Percentiles rank a stretch among this genome's conserved stretches.
Conservation (phyloP, 92 coral and sea anemone species). For the Nematostella vectensis region DNA sequence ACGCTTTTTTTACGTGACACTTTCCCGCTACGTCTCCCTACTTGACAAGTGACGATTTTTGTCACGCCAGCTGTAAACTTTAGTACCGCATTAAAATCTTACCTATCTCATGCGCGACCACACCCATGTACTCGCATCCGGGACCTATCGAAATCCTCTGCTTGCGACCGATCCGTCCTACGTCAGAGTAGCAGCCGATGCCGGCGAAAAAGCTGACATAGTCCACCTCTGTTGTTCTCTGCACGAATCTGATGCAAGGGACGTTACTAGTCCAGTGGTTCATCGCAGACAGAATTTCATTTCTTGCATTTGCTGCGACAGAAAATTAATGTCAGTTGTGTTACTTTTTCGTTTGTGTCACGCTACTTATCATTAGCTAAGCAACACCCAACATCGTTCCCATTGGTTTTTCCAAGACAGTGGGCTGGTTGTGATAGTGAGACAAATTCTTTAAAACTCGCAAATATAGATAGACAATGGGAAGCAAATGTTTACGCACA, state of each 20-base stretch:
- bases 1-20: too few relatives aligned
- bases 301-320: not conserved
- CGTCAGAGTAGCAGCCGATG: constrained; percentile 58
- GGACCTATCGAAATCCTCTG: constrained; percentile 73
- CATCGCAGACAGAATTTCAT: not conserved
- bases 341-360: not conserved
- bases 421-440: too few relatives aligned
- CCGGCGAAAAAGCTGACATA: constrained; percentile 4
- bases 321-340: not conserved
- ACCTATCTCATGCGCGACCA: constrained; percentile 79
- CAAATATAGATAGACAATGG: too few relatives aligned
- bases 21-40: too few relatives aligned
- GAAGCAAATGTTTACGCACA: too few relatives aligned
- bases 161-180: constrained; percentile 64
- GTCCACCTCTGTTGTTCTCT: not conserved
- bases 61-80: too few relatives aligned
- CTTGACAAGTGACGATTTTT: too few relatives aligned
- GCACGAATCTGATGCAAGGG: constrained; percentile 3
- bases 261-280: not conserved
- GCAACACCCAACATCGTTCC: not conserved
- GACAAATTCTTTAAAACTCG: too few relatives aligned
- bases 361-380: not conserved
- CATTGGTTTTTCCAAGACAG: too few relatives aligned
- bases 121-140: constrained; percentile 77
- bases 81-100: too few relatives aligned